Evolutionary conservation across 2,888 invertebrate species (phyloP).

Genomic region (Caenorhabditis sp.): DNA sequence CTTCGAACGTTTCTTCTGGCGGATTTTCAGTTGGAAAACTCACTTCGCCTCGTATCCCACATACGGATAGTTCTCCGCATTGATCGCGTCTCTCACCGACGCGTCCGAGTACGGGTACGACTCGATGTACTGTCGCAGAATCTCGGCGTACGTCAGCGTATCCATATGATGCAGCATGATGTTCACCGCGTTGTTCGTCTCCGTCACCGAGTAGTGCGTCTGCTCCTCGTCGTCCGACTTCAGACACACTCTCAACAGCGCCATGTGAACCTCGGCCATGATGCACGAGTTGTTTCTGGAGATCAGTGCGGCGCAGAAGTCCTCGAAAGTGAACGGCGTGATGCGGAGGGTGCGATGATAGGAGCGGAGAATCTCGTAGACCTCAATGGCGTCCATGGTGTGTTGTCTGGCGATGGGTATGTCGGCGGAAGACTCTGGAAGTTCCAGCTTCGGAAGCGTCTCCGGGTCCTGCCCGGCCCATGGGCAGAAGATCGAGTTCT

Average conservation of each 20-base stretch:
- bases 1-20: too few relatives aligned
- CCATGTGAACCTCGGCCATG: conserved; percentile 94
- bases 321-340: conserved; percentile 95
- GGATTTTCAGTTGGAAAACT: too few relatives aligned
- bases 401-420: conserved; percentile 62
- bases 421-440: conserved; percentile 73
- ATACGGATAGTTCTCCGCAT: conserved; percentile 88
- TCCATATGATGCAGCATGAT: conserved; percentile 94
- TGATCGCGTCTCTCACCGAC: conserved; percentile 68
- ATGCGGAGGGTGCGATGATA: conserved; percentile 92
- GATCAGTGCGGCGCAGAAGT: conserved; percentile 94
- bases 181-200: conserved; percentile 97
- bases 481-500: conserved; percentile 63
- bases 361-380: conserved; percentile 96
- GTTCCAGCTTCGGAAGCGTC: conserved; percentile 70
- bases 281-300: conserved; percentile 92
- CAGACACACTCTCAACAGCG: conserved; percentile 91
- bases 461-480: conserved; percentile 74
- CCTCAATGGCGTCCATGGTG: conserved; percentile 71
- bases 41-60: conserved; percentile 87
- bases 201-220: conserved; percentile 87
- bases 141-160: conserved; percentile 96
- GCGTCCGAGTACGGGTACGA: conserved; percentile 53
- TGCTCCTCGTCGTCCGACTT: conserved; percentile 94
- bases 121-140: conserved; percentile 59